A percentile compares a stretch with the other conserved stretches of the same genome.
phyloP scores from a whole-genome alignment of 2,113 vertebrate genomes.

The Prinia subflava region DNA sequence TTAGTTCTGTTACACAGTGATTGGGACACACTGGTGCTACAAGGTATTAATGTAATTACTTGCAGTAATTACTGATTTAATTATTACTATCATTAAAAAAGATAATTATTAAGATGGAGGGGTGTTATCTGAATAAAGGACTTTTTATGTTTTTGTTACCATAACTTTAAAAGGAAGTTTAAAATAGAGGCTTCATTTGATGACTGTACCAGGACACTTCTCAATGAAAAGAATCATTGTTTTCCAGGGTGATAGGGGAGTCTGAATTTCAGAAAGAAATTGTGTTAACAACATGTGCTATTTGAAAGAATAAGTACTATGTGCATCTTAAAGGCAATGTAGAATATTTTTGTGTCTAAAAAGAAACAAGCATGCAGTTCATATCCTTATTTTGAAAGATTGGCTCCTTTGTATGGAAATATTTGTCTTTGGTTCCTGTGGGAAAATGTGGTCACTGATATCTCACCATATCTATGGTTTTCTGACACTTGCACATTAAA shows the following conservation, averaged over 20 bases:
- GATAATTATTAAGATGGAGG: neutral
- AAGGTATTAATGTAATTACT: neutral
- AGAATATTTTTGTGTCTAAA: neutral
- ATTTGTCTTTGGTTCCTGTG: neutral
- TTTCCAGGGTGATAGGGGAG: neutral
- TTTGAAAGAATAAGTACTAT: neutral
- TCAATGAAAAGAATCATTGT: neutral
- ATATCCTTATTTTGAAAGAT: neutral
- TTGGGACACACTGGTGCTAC: neutral
- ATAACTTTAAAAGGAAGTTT: neutral
- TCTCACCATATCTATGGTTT: neutral
- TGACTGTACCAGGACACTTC: neutral
- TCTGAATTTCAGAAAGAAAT: neutral
- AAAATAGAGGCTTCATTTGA: neutral
- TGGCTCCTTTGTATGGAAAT: neutral
- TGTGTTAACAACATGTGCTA: rapidly evolving
- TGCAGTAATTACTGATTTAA: neutral
- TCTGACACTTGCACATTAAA: neutral
- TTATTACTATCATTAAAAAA: neutral
- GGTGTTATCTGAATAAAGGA: neutral
- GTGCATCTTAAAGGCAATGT: neutral
- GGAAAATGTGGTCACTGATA: neutral
- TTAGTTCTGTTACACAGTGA: neutral
- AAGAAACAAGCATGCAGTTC: neutral
- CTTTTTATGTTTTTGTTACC: neutral